phyloP scores from a whole-genome alignment of 2,888 invertebrate species.

The Chloroclysta siterata region DNA sequence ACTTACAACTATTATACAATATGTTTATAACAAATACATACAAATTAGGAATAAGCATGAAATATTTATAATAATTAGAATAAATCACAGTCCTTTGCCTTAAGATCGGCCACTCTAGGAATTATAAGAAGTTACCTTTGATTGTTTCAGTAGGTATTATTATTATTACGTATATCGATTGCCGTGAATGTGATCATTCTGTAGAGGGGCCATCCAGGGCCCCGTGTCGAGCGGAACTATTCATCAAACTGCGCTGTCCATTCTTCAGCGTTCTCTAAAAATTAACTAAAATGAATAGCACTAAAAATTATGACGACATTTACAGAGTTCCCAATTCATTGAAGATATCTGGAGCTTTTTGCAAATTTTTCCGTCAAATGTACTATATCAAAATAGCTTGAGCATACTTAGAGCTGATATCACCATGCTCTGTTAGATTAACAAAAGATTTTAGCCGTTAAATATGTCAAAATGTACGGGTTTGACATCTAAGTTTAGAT shows the following conservation, averaged over 20 bases:
- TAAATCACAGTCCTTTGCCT: slow-evolving; percentile 83
- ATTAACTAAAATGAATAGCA: background rate
- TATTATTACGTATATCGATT: background rate
- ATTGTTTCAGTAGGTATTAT: slow-evolving; percentile 7
- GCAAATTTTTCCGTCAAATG: background rate
- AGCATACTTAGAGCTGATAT: too few relatives aligned
- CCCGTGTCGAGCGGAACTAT: slow-evolving; percentile 21
- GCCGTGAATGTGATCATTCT: slow-evolving; percentile 23
- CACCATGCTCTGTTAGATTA: too few relatives aligned
- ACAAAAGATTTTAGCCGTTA: too few relatives aligned
- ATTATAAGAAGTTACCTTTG: slow-evolving; percentile 47
- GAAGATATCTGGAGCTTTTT: background rate
- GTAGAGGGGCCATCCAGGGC: slow-evolving; percentile 10
- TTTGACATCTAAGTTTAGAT: too few relatives aligned
- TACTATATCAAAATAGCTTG: too few relatives aligned
- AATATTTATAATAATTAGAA: slow-evolving; percentile 70
- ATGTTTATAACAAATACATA: slow-evolving; percentile 68
- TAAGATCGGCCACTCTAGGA: slow-evolving; percentile 68
- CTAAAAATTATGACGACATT: background rate
- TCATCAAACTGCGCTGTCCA: background rate
- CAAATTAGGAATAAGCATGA: slow-evolving; percentile 80
- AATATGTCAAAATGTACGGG: too few relatives aligned
- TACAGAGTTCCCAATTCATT: background rate
- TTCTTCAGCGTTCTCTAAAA: slow-evolving; percentile 6
- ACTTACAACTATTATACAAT: slow-evolving; percentile 72